Percentiles rank a stretch among this genome's conserved stretches.
These are phyloP conservation scores for Columba janthina DNA, from an alignment of 2,113 vertebrate genomes.

Conservation along the genomic window DNA sequence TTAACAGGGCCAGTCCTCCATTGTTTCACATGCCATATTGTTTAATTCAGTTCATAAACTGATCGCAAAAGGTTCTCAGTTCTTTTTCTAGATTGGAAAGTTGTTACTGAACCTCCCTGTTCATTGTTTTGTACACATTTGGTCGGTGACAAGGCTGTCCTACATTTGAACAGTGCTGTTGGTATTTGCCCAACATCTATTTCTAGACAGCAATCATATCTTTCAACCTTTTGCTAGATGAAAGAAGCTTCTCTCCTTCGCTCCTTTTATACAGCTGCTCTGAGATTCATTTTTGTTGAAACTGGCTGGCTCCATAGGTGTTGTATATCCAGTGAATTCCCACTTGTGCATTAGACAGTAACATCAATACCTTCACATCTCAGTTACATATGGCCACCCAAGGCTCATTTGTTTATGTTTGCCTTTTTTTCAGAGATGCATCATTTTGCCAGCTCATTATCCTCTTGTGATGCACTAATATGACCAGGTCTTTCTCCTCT, in stretches of 20 bases:
- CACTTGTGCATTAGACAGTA: not conserved
- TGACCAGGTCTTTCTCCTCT: not conserved
- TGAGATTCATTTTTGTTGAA: not conserved
- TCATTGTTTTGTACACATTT: not conserved
- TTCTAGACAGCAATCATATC: not conserved
- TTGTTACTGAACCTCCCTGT: not conserved
- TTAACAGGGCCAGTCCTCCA: not conserved
- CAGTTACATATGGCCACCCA: not conserved
- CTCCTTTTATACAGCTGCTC: not conserved
- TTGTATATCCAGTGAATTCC: not conserved
- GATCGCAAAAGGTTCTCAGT: not conserved
- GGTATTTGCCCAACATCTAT: not conserved
- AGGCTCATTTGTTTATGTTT: not conserved
- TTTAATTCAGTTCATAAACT: not conserved
- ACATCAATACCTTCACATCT: not conserved
- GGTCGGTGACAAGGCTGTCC: not conserved
- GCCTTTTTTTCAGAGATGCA: not conserved
- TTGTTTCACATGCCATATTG: not conserved
- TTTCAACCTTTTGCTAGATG: not conserved
- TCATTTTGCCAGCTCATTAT: not conserved
- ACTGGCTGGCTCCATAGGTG: not conserved
- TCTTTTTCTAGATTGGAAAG: not conserved
- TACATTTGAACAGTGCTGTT: not conserved
- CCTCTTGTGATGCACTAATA: not conserved
- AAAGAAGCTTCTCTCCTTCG: not conserved